These are phyloP conservation scores for Pipa parva DNA, from an alignment of 2,113 vertebrate species.

Conservation along the genomic window DNA sequence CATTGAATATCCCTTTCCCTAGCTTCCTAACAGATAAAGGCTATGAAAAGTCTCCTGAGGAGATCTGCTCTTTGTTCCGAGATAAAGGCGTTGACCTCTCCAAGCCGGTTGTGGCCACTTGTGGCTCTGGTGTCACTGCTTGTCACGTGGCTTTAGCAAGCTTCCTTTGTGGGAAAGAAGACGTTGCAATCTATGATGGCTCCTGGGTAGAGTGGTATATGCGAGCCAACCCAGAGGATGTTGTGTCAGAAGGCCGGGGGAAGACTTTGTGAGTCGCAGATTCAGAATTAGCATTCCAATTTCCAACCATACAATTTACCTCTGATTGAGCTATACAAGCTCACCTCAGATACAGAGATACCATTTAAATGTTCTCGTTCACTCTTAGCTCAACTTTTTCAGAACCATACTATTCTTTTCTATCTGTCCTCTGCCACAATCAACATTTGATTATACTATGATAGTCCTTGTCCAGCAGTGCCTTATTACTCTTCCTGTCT, in stretches of 20 bases:
- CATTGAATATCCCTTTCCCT: conserved; percentile 80
- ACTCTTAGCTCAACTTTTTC: background rate
- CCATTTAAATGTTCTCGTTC: background rate
- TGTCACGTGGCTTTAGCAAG: conserved; percentile 83
- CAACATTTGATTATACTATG: no score
- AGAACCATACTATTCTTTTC: background rate
- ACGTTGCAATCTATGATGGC: conserved; percentile 79
- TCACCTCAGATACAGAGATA: background rate
- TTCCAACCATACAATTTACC: background rate
- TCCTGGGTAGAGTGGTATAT: conserved; percentile 92
- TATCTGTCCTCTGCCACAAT: no score
- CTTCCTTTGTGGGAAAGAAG: conserved; percentile 77
- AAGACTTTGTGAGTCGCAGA: conserved; percentile 61
- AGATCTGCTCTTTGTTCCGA: conserved; percentile 69
- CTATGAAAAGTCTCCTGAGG: conserved; percentile 67
- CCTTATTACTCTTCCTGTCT: conserved; percentile 25
- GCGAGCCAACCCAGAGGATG: conserved; percentile 70
- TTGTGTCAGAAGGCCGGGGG: conserved; percentile 78
- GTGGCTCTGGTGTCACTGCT: conserved; percentile 89
- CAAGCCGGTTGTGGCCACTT: conserved; percentile 71
- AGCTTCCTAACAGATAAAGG: conserved; percentile 76
- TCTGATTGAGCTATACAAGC: background rate
- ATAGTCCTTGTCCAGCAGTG: conserved; percentile 14
- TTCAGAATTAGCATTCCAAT: background rate
- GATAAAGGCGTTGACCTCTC: conserved; percentile 74